These are phyloP conservation scores for Bubo bubo DNA, from an alignment of 2,113 vertebrate genomes.

Conservation along the genomic window DNA sequence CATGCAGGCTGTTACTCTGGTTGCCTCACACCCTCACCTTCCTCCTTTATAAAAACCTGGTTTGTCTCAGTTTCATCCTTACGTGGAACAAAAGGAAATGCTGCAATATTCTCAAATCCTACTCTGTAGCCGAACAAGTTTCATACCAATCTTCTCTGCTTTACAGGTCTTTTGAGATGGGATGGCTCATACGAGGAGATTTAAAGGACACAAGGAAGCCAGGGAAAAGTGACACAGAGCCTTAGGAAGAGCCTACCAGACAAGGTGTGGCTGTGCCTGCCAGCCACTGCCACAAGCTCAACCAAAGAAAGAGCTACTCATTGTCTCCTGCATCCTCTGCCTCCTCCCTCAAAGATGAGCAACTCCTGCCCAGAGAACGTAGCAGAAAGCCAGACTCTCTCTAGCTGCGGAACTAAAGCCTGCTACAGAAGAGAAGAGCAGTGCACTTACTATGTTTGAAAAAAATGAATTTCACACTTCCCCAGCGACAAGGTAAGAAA, in stretches of 20 bases:
- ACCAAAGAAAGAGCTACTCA: not conserved
- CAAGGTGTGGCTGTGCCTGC: rapidly evolving
- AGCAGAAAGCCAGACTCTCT: not conserved
- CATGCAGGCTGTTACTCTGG: not conserved
- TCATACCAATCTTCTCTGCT: not conserved
- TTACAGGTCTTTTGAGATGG: not conserved
- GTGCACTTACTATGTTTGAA: not conserved
- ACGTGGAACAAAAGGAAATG: not conserved
- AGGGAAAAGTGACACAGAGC: too few relatives aligned
- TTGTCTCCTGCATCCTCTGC: not conserved
- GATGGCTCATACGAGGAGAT: rapidly evolving
- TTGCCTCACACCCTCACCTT: not conserved
- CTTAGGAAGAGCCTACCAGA: not conserved
- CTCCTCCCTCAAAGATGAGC: not conserved
- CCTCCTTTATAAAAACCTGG: not conserved
- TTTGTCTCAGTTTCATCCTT: not conserved
- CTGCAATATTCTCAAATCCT: not conserved
- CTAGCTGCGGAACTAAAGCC: not conserved
- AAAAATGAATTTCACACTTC: not conserved
- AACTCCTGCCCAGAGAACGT: not conserved
- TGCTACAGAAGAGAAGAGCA: not conserved
- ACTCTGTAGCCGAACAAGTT: not conserved
- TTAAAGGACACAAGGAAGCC: not conserved
- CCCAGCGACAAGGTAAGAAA: not conserved
- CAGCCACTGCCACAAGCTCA: not conserved